Evolutionary conservation across 2,888 invertebrate species (phyloP), one percentile per base, ranked within the genome.

Genomic region (Miltochrista miniata): DNA sequence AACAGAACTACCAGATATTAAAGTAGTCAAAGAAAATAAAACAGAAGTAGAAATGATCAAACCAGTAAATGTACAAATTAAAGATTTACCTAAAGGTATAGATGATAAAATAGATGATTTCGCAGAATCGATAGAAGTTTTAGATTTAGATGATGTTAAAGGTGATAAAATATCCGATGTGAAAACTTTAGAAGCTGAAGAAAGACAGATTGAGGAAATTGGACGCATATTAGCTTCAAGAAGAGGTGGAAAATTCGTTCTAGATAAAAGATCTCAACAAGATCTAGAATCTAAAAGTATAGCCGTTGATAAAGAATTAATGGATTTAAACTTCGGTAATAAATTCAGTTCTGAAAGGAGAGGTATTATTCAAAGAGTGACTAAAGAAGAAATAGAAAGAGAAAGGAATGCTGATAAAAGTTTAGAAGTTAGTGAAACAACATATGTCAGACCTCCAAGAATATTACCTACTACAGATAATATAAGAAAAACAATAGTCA

Each of bases 161-260:
- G 77, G 76, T 0, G 87, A 89, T 1, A 91, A 86, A 54, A 48
- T 74, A 46, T 64, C 86, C 0, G 81, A 90, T 61, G 61, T 85
- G 1, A 92, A 85, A 70, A 85, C 85, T 38, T 71, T 92, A 41
- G 87, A 91, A 66, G 91, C 92, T 0, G 92, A 92, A 72, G 92
- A 92, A 46, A 81, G 78, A 45, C 92, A 92, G 61, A 92, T 92
- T 35, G 92, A 92, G 70, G 92, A 87, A 24, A 90, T 92, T 18
- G 92, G 92, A 0, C 79, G 92, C 54, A 71, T 91, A 12, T 47
- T 92, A 59, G 90, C 90, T 1, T 81, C 87, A 0, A 79, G 83
- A 46, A 77, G 90, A 29, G 88, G 84, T 0, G 81, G 83, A 0
- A 88, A 87, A 53, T 56, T 92, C 0, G 71, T 87, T 18, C 33